Evolutionary conservation across 2,113 vertebrate genomes (phyloP).

Genomic region (Paraplagusia blochii): DNA sequence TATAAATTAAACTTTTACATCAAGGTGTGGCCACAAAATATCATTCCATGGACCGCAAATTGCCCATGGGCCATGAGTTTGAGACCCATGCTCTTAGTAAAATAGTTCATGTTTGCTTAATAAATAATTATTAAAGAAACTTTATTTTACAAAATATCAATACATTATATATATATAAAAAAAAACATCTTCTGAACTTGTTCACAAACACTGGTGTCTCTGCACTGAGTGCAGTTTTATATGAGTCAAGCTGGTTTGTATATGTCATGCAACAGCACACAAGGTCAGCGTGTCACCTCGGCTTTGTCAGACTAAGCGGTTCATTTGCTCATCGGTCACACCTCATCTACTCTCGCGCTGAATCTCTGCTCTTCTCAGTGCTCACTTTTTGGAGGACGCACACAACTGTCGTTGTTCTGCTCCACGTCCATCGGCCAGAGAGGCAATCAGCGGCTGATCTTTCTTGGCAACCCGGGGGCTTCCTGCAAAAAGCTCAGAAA

Average conservation of each 20-base stretch:
- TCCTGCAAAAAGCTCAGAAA: constrained; percentile 56
- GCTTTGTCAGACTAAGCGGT: constrained; percentile 65
- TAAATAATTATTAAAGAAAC: too few species aligned
- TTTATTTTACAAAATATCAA: too few species aligned
- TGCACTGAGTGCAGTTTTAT: constrained; percentile 32
- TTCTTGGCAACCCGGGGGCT: constrained; percentile 60
- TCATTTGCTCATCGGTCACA: constrained; percentile 71
- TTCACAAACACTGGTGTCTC: neutral
- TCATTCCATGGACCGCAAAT: too few species aligned
- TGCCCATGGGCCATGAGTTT: too few species aligned
- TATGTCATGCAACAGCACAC: constrained; percentile 47
- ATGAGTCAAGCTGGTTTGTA: constrained; percentile 43
- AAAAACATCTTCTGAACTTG: neutral
- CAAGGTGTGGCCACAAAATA: too few species aligned
- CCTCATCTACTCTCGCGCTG: constrained; percentile 69
- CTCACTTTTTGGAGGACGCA: constrained; percentile 67
- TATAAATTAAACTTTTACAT: too few species aligned
- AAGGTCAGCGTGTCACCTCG: constrained; percentile 59
- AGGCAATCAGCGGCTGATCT: constrained; percentile 66
- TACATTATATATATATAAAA: too few species aligned
- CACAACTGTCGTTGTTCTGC: constrained; percentile 71
- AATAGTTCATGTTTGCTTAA: too few species aligned
- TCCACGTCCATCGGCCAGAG: constrained; percentile 45
- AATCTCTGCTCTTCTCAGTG: constrained; percentile 57
- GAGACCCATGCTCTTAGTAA: too few species aligned